A percentile compares a stretch with the other conserved stretches of the same genome.
These are phyloP conservation scores for Pyrrhopygopsis socrates DNA, from an alignment of 2,888 invertebrate genomes.

Conservation along the genomic window DNA sequence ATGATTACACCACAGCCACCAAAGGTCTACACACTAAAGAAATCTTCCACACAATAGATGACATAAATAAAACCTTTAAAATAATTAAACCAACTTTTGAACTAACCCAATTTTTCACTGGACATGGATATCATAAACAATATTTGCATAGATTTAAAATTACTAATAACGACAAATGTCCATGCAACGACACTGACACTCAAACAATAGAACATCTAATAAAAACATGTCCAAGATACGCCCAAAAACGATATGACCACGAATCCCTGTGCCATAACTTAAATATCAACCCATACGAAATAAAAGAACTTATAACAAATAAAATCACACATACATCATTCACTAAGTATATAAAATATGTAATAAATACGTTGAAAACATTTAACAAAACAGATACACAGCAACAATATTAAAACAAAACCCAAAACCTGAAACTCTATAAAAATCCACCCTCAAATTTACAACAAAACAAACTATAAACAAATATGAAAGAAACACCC, in stretches of 20 bases:
- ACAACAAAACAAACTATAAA: background rate
- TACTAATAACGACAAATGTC: background rate
- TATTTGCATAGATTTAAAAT: background rate
- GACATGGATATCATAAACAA: background rate
- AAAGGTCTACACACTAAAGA: background rate
- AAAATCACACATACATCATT: background rate
- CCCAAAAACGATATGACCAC: background rate
- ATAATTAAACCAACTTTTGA: background rate
- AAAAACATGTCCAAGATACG: background rate
- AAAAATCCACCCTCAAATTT: background rate
- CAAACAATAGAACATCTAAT: background rate
- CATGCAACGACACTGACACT: background rate
- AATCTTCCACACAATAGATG: background rate
- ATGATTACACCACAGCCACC: background rate
- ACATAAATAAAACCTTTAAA: background rate
- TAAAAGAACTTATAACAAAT: background rate
- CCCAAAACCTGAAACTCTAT: background rate
- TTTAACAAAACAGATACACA: background rate
- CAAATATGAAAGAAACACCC: background rate
- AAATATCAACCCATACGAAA: background rate
- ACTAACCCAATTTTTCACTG: background rate
- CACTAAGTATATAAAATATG: background rate
- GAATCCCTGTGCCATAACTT: background rate
- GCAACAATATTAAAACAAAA: background rate
- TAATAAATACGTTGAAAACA: background rate